phyloP scores from a whole-genome alignment of 1,140 invertebrate species.

The Archivesica marissinica region DNA sequence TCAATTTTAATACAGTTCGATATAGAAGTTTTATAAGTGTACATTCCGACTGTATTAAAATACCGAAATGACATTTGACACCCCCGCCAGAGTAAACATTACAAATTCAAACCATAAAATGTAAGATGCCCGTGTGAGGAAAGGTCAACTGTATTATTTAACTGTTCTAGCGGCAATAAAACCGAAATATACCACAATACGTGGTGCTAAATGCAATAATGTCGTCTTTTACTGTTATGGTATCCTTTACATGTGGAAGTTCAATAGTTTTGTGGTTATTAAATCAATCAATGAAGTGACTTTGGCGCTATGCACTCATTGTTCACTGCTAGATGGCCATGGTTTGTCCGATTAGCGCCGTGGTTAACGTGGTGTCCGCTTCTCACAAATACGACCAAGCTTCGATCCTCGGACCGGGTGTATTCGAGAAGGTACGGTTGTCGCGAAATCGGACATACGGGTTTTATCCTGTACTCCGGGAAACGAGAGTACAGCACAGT shows the following conservation, averaged over 20 bases:
- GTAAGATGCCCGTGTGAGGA: not conserved
- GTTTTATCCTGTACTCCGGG: too few species aligned
- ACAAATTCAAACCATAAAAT: conserved; percentile 41
- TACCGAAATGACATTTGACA: conserved; percentile 37
- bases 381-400: too few species aligned
- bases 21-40: not conserved
- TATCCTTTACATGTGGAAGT: not conserved
- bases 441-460: too few species aligned
- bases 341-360: too few species aligned
- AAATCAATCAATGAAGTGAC: conserved; percentile 3
- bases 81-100: conserved; percentile 17
- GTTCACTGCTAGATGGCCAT: too few species aligned
- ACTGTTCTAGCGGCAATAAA: conserved; percentile 24
- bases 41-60: conserved; percentile 34
- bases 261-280: conserved; percentile 10
- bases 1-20: conserved; percentile 44
- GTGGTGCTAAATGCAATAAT: conserved; percentile 22
- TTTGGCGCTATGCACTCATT: too few species aligned
- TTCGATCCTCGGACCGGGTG: too few species aligned
- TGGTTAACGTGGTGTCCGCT: too few species aligned
- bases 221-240: not conserved
- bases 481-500: too few species aligned
- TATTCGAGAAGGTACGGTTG: too few species aligned
- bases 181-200: conserved; percentile 7
- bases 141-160: conserved; percentile 51